Percentiles rank a stretch among this genome's conserved stretches.
phyloP scores from a whole-genome alignment of 2,888 invertebrate species.

The Melanophora roralis region DNA sequence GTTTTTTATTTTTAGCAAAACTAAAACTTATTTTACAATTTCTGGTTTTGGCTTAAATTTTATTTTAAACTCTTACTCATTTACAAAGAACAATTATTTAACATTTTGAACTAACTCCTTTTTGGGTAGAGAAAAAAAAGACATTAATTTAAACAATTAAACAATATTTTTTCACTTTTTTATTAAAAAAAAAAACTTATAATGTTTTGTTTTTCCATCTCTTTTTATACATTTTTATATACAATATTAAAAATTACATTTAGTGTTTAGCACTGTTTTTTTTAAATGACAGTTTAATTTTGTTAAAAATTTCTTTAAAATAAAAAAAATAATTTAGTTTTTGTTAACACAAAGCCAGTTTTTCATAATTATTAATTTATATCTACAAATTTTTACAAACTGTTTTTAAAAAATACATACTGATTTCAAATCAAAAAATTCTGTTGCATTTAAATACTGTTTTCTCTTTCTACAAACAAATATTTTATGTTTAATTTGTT shows the following conservation, averaged over 20 bases:
- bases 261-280: no score
- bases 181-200: not conserved
- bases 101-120: slow-evolving; percentile 28
- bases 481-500: not conserved
- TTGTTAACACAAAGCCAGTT: not conserved
- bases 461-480: slow-evolving; percentile 10
- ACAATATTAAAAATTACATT: no score
- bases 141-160: slow-evolving; percentile 44
- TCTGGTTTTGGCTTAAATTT: slow-evolving; percentile 17
- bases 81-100: slow-evolving; percentile 18
- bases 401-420: no score
- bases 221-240: not conserved
- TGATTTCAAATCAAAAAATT: slow-evolving; percentile 3
- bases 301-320: no score
- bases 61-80: slow-evolving; percentile 19
- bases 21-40: slow-evolving; percentile 11
- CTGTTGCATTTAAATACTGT: slow-evolving; percentile 54
- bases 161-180: slow-evolving; percentile 23
- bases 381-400: not conserved
- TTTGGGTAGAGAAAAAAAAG: slow-evolving; percentile 45
- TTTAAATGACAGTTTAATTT: no score
- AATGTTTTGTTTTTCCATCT: slow-evolving; percentile 19
- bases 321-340: no score
- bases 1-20: slow-evolving; percentile 3
- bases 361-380: not conserved